Evolutionary conservation across 2,113 vertebrate species (phyloP), one percentile per base, ranked within the genome.

Genomic region (Pionites leucogaster): DNA sequence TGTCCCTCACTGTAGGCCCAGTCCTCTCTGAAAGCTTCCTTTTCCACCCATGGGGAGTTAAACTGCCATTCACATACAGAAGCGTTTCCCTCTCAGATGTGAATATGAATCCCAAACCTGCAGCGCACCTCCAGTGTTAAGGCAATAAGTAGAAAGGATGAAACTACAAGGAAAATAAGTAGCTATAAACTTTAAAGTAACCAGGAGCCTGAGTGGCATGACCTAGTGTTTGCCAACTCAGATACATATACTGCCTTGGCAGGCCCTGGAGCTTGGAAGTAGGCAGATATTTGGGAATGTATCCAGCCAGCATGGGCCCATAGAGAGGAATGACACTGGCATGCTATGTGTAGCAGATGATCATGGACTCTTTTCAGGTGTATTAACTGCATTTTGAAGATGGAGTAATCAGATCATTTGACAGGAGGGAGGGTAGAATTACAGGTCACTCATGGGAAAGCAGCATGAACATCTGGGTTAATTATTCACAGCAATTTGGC

Each of bases 381-480:
- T 70, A 39, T 85, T 89, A n/a, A 60, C 64, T 77, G 41, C 31
- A n/a, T 60, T 67, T 67, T 67, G 75, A 85, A 55, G 41, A 19
- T n/a, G 13, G 39, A 71, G 23, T 37, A 22, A 49, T 88, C 31
- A 85, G 63, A 70, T 53, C 27, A 17, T 37, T 37, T 65, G 24
- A 4, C 9, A 17, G 22, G 23, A 5, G 2, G 11, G 17, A 15
- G 4, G 4, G 1, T 13, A 29, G 19, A 44, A 49, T 24, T 67
- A 46, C 76, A 37, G 20, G 35, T 92, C 14, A 44, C 10, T 81
- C 28, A 10, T 67, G 46, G 35, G 10, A 46, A 50, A 50, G 25
- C 25, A 50, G 25, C 24, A 3, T 27, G 14, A 27, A 50, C 2
- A 1, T 50, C 25, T 50, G 49, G 25, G 49, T 50, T 50, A 50